These are phyloP conservation scores for Hormiphora californensis DNA, from an alignment of 37 sponge, comb jelly and placozoan genomes.

Conservation along the genomic window DNA sequence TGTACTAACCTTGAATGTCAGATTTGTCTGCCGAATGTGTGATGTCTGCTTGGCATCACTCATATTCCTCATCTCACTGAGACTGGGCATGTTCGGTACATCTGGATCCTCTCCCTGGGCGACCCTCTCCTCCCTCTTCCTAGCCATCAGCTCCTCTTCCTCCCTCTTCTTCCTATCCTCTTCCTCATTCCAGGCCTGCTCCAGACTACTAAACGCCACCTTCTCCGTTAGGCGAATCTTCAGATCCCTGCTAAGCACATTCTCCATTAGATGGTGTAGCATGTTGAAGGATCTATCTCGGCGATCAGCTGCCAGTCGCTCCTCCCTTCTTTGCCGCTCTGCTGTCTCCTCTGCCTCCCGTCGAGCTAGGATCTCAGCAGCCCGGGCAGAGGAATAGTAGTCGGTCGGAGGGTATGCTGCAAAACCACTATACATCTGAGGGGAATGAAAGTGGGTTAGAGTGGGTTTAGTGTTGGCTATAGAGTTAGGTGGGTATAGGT, in stretches of 20 bases:
- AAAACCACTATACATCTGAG: slow-evolving; percentile 27
- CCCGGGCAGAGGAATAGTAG: too few species aligned
- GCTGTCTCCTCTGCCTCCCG: slow-evolving; percentile 54
- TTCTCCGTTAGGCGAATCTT: slow-evolving; percentile 30
- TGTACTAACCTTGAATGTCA: slow-evolving; percentile 24
- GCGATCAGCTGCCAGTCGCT: neutral
- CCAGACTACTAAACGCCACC: neutral
- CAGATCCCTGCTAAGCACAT: slow-evolving; percentile 22
- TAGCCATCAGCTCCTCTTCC: slow-evolving; percentile 11
- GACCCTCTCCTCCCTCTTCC: neutral
- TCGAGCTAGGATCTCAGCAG: slow-evolving; percentile 46
- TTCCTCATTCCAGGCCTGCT: slow-evolving; percentile 52
- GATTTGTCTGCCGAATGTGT: slow-evolving; percentile 39
- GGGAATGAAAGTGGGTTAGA: neutral
- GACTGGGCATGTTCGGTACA: slow-evolving; percentile 19
- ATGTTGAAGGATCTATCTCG: neutral
- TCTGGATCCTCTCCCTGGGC: neutral
- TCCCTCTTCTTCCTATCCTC: slow-evolving; percentile 55
- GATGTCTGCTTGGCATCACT: slow-evolving; percentile 44
- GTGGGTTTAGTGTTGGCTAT: neutral
- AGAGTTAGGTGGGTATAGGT: neutral
- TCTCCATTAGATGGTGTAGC: slow-evolving; percentile 19
- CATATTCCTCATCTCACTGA: slow-evolving; percentile 42
- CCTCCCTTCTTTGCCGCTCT: neutral
- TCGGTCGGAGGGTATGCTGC: neutral